Evolutionary conservation across 2,888 invertebrate species (phyloP), one percentile per base, ranked within the genome.

Genomic region (Heteropelma amictum): DNA sequence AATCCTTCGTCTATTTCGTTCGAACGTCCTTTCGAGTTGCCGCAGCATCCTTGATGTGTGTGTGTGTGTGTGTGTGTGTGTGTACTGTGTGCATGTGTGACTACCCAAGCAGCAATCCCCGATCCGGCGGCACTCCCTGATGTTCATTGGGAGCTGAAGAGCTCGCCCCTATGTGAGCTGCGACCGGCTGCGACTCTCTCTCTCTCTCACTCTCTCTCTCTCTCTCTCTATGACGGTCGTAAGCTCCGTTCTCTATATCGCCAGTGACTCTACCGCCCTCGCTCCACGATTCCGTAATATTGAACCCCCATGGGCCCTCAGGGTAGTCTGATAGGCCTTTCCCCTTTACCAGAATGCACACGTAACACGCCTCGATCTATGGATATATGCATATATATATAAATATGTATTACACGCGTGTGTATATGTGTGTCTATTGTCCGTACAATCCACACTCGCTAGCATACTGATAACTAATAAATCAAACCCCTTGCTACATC

Each of bases 21-120:
- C 76, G 82, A 80, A 82, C 81, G 81, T 85, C 85, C 84, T 86
- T 85, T 82, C 71, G 79, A 77, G 75, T 72, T 73, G 72, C 67
- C 72, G 17, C 67, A 77, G 70, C 75, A 75, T 70, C 79, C 72
- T 75, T 78, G 64, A 70, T 79, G 74, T 72, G 49, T 12, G 38
- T 35, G 35, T 47, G 47, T 33, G 40, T 8, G 28, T 6, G 40
- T 21, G 40, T 1, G 23, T 38, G 38, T 38, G n/a, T 23, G 21
- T n/a, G 45, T 60, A 54, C 8, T 26, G 28, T n/a, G n/a, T n/a
- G n/a, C n/a, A n/a, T 30, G 49, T 14, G 28, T 19, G 40, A 51
- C 47, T 42, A 42, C 33, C 19, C 58, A 35, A 33, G 54, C 56
- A 51, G 65, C 51, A 21, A 49, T 75, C 21, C 70, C 33, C 64